A percentile compares a stretch with the other conserved stretches of the same genome.
These are phyloP conservation scores for Brevimyrus niger DNA, from an alignment of 2,113 vertebrate genomes.

Conservation along the genomic window DNA sequence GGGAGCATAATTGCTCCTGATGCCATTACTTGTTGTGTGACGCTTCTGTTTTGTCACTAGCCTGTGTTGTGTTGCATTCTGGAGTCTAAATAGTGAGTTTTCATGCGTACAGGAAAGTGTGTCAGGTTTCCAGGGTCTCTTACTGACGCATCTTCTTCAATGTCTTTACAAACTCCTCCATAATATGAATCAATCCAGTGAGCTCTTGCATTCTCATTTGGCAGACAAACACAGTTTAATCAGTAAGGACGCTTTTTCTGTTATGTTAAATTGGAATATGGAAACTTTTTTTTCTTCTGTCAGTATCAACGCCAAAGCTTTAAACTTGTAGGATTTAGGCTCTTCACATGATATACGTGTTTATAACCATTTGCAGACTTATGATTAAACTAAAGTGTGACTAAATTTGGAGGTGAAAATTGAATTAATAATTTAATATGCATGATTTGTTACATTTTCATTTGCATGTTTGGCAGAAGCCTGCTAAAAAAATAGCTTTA, in stretches of 20 bases:
- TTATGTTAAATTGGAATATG: neutral
- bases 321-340: neutral
- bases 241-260: neutral
- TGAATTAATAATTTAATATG: neutral
- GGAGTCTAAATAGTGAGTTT: neutral
- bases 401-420: neutral
- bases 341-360: neutral
- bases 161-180: neutral
- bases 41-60: neutral
- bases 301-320: neutral
- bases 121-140: neutral
- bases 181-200: neutral
- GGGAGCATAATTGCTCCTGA: neutral
- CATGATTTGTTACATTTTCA: neutral
- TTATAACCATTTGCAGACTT: neutral
- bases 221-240: neutral
- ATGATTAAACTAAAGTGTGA: neutral
- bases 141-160: neutral
- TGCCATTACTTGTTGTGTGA: neutral
- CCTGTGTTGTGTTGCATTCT: neutral
- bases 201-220: neutral
- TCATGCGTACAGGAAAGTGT: neutral
- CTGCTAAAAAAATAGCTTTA: neutral
- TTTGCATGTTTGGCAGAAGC: neutral
- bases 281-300: neutral